Percentiles rank a stretch among this genome's conserved stretches.
Evolutionary conservation across 1,140 invertebrate genomes (phyloP).

Genomic region (Leptopilina boulardi): DNA sequence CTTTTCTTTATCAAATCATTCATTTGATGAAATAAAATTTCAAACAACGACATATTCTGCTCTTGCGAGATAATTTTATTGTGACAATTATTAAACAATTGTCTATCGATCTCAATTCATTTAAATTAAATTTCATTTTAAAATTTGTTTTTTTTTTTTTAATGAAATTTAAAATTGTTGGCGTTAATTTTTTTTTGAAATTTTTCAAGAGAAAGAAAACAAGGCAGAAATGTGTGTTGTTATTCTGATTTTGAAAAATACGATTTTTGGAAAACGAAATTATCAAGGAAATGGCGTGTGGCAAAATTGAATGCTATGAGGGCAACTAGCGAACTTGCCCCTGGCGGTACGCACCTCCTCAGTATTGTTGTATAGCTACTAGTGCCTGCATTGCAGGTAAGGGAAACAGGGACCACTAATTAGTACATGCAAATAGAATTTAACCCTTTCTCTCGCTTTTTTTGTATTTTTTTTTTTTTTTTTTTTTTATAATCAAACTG

Average conservation of each 20-base stretch:
- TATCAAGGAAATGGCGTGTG: conserved; percentile 63
- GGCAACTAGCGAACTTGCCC: conserved; percentile 74
- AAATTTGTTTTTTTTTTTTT: neutral
- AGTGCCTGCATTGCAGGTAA: conserved; percentile 73
- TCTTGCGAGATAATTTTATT: conserved; percentile 25
- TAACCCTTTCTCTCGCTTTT: conserved; percentile 52
- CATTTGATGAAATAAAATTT: neutral
- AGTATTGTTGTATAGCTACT: conserved; percentile 77
- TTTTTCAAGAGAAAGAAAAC: conserved; percentile 21
- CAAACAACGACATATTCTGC: neutral
- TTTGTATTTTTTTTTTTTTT: neutral
- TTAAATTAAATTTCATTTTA: neutral
- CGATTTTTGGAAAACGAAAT: conserved; percentile 66
- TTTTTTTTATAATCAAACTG: conserved; percentile 45
- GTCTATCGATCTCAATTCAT: neutral
- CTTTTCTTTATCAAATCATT: neutral
- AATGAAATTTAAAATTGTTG: conserved; percentile 7
- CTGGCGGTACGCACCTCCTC: conserved; percentile 75
- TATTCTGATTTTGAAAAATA: conserved; percentile 63
- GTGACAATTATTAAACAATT: neutral
- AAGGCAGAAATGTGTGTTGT: conserved; percentile 46
- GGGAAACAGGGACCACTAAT: conserved; percentile 72
- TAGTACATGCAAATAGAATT: conserved; percentile 73
- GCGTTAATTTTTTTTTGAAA: conserved; percentile 29
- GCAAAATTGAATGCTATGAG: conserved; percentile 70